These are phyloP conservation scores for Eristalis tenax DNA, from an alignment of 2,888 invertebrate genomes.

Conservation along the genomic window DNA sequence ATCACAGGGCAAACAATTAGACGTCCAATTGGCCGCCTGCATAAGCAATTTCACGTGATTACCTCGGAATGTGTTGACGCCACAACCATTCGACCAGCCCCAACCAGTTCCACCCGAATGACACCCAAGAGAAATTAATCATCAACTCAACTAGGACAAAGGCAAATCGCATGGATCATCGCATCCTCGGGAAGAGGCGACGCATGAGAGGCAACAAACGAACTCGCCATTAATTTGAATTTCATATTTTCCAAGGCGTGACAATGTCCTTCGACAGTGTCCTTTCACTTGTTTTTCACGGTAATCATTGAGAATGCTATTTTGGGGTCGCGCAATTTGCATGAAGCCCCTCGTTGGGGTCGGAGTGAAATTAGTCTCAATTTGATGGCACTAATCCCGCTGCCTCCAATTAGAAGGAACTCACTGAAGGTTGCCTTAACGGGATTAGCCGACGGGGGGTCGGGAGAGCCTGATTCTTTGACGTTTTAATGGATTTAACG, in stretches of 20 bases:
- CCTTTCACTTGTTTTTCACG: not conserved
- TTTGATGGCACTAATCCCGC: slow-evolving; percentile 26
- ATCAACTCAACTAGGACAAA: slow-evolving; percentile 33
- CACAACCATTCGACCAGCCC: not conserved
- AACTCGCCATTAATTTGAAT: slow-evolving; percentile 23
- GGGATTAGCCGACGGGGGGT: slow-evolving; percentile 6
- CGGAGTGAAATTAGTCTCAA: slow-evolving; percentile 33
- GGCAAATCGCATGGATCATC: slow-evolving; percentile 16
- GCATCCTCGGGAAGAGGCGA: slow-evolving; percentile 9
- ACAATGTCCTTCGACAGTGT: not conserved
- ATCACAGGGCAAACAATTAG: slow-evolving; percentile 36
- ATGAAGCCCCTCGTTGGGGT: not conserved
- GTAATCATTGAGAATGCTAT: not conserved
- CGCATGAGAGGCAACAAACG: not conserved
- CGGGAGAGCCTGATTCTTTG: not conserved
- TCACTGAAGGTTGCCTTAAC: slow-evolving; percentile 1
- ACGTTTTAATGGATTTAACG: slow-evolving; percentile 29
- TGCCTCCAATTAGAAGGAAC: slow-evolving; percentile 24
- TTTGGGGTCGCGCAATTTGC: not conserved
- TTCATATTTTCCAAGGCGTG: slow-evolving; percentile 12
- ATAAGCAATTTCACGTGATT: slow-evolving; percentile 39
- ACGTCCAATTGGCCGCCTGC: slow-evolving; percentile 28
- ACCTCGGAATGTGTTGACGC: slow-evolving; percentile 34
- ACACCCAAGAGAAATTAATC: slow-evolving; percentile 66
- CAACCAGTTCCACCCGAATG: slow-evolving; percentile 37